Conservation (phyloP, 2,888 invertebrate species). For the Eilema caniola region DNA sequence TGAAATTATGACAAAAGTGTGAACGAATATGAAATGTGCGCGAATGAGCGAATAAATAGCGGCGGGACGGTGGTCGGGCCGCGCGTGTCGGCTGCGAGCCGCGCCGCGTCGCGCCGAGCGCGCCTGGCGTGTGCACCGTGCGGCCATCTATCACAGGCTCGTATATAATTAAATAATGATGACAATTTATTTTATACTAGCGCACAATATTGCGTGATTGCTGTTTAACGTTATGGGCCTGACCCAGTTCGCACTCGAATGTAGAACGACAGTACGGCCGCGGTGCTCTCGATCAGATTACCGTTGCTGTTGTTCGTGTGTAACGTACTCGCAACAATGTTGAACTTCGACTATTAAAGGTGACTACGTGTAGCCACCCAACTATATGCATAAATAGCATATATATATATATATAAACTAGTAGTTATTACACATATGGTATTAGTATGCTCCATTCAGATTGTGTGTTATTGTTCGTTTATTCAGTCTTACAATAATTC, state of each 20-base stretch:
- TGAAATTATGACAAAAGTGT: conserved; percentile 3
- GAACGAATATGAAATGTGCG: conserved; percentile 10
- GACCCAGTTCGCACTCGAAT: conserved; percentile 5
- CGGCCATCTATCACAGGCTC: background rate
- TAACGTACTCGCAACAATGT: background rate
- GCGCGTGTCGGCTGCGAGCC: background rate
- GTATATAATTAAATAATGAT: background rate
- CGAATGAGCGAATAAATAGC: conserved; percentile 16
- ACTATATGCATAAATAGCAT: too few relatives aligned
- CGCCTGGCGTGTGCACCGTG: too few relatives aligned
- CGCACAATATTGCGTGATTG: background rate
- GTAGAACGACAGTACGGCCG: background rate
- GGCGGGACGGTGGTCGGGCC: background rate
- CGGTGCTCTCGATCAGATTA: background rate
- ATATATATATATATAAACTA: too few relatives aligned
- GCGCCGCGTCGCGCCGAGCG: background rate
- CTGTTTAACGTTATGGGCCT: conserved; percentile 4
- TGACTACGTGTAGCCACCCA: background rate
- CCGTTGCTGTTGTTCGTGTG: background rate
- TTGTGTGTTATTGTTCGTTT: background rate
- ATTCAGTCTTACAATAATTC: background rate
- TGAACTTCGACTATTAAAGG: background rate
- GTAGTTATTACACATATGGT: too few relatives aligned
- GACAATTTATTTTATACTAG: background rate
- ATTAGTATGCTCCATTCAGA: too few relatives aligned